Evolutionary conservation across 1,140 invertebrate species (phyloP).

Genomic region (Bombus turneri): DNA sequence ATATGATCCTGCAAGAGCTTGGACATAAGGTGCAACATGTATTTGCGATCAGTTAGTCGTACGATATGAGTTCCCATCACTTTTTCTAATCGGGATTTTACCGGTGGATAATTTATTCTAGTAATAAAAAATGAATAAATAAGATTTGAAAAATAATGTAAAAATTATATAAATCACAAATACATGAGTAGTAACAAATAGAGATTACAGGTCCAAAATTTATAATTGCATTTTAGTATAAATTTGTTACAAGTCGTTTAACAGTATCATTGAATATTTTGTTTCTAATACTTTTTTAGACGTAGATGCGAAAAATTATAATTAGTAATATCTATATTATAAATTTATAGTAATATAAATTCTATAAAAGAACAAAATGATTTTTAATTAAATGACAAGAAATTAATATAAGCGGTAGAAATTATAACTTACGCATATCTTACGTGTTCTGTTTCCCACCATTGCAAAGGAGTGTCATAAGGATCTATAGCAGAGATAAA

Average conservation of each 20-base stretch:
- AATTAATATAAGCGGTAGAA: background rate
- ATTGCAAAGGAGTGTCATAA: slow-evolving; percentile 25
- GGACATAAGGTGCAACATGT: slow-evolving; percentile 35
- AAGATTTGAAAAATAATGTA: background rate
- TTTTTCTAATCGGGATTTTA: slow-evolving; percentile 33
- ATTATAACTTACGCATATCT: slow-evolving; percentile 54
- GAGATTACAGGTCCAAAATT: background rate
- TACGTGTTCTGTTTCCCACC: slow-evolving; percentile 56
- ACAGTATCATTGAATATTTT: background rate
- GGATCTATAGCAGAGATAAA: slow-evolving; percentile 14
- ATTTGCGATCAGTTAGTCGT: slow-evolving; percentile 53
- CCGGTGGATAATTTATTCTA: slow-evolving; percentile 51
- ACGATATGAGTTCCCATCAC: slow-evolving; percentile 48
- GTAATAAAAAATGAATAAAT: background rate
- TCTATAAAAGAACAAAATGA: background rate
- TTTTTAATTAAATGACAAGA: background rate
- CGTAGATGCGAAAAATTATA: background rate
- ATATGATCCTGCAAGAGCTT: slow-evolving; percentile 19
- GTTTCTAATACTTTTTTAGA: background rate
- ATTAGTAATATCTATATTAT: background rate
- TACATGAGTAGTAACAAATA: too few species aligned
- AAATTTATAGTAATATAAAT: background rate
- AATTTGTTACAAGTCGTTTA: background rate
- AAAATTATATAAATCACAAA: background rate
- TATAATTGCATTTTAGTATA: background rate